phyloP scores from a whole-genome alignment of 2,797 vertebrate genomes.

The Poecile montanus region DNA sequence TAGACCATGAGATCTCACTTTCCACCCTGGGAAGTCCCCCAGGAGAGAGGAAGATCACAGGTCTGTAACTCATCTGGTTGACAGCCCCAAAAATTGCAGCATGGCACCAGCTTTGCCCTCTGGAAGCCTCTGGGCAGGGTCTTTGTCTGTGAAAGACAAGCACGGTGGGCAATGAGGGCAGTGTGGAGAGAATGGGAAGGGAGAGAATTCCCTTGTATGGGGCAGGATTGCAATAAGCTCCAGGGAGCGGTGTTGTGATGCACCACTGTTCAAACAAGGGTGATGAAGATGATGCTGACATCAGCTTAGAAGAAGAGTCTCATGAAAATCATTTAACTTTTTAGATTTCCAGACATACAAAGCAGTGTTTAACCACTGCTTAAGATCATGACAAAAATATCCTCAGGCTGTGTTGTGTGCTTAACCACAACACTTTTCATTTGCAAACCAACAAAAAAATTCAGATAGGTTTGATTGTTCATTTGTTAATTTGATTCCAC shows the following conservation, averaged over 20 bases:
- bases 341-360: background rate
- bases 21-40: background rate
- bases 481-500: constrained; percentile 16
- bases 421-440: constrained; percentile 6
- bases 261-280: background rate
- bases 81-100: background rate
- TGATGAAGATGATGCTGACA: background rate
- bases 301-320: background rate
- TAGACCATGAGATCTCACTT: background rate
- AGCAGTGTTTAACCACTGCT: constrained; percentile 12
- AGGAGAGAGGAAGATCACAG: background rate
- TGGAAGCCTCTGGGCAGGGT: background rate
- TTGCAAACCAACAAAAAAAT: constrained; percentile 23
- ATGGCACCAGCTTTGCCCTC: background rate
- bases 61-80: background rate
- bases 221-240: background rate
- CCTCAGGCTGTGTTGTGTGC: background rate
- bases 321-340: background rate
- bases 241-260: background rate
- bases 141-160: background rate
- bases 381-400: constrained; percentile 16
- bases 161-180: background rate
- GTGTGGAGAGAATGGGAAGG: background rate
- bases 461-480: constrained; percentile 16
- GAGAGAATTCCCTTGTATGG: background rate